phyloP scores from a whole-genome alignment of 2,113 vertebrate genomes.

The Phyllostomus hastatus region DNA sequence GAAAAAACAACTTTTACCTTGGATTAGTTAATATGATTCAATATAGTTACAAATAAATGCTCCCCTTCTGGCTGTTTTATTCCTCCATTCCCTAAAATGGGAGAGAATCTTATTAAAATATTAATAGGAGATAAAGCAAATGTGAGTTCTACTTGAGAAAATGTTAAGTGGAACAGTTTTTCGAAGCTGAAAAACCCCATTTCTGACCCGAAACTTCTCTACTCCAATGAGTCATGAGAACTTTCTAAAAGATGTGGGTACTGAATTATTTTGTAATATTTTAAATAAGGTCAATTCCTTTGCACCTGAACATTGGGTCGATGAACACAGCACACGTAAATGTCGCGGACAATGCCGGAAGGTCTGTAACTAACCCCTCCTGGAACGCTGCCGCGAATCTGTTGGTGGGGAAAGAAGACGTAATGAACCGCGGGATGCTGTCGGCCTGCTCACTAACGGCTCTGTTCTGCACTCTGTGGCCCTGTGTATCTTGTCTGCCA shows the following conservation, averaged over 20 bases:
- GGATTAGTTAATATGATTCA: neutral
- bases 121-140: neutral
- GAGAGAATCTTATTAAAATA: neutral
- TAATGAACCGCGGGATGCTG: conserved; percentile 73
- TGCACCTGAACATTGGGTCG: neutral
- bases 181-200: neutral
- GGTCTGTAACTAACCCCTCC: conserved; percentile 5
- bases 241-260: neutral
- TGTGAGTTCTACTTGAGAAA: neutral
- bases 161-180: neutral
- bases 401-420: conserved; percentile 44
- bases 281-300: neutral
- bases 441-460: conserved; percentile 71
- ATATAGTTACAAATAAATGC: neutral
- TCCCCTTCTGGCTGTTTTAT: neutral
- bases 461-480: conserved; percentile 82
- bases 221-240: neutral
- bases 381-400: conserved; percentile 39
- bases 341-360: conserved; percentile 31
- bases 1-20: neutral
- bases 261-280: neutral
- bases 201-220: neutral
- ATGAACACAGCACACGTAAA: neutral
- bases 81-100: neutral
- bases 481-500: conserved; percentile 88